These are phyloP conservation scores for Darevskia nairensis DNA, from an alignment of 2,797 vertebrate genomes.

Conservation along the genomic window DNA sequence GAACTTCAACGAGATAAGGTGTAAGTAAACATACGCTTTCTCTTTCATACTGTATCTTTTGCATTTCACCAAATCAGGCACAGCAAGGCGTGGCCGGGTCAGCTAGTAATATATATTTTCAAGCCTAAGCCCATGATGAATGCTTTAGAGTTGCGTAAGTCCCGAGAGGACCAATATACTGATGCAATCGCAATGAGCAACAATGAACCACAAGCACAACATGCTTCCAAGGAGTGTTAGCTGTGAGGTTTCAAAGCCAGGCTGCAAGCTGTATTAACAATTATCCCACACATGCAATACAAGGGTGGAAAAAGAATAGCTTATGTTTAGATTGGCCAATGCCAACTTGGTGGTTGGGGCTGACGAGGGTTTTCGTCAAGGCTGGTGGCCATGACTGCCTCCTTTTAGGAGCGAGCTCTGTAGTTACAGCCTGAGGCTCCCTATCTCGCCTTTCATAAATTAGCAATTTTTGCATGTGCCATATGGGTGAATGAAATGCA, in stretches of 20 bases:
- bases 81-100: too few species aligned
- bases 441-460: background rate
- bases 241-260: background rate
- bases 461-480: background rate
- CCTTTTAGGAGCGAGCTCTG: too few species aligned
- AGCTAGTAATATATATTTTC: constrained; percentile 38
- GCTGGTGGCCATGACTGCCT: too few species aligned
- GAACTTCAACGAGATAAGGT: too few species aligned
- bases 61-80: too few species aligned
- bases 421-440: background rate
- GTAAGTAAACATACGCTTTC: too few species aligned
- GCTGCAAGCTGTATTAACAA: background rate
- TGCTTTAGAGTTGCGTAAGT: constrained; percentile 60
- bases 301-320: background rate
- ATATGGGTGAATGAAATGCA: background rate
- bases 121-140: constrained; percentile 49
- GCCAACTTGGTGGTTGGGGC: background rate
- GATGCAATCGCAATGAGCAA: constrained; percentile 28
- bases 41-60: too few species aligned
- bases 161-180: constrained; percentile 45
- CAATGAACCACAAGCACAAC: background rate
- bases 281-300: background rate
- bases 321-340: too few species aligned
- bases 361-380: too few species aligned
- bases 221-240: constrained; percentile 17